These are phyloP conservation scores for Aradophagus sp. DNA, from an alignment of 1,140 invertebrate genomes.

Conservation along the genomic window DNA sequence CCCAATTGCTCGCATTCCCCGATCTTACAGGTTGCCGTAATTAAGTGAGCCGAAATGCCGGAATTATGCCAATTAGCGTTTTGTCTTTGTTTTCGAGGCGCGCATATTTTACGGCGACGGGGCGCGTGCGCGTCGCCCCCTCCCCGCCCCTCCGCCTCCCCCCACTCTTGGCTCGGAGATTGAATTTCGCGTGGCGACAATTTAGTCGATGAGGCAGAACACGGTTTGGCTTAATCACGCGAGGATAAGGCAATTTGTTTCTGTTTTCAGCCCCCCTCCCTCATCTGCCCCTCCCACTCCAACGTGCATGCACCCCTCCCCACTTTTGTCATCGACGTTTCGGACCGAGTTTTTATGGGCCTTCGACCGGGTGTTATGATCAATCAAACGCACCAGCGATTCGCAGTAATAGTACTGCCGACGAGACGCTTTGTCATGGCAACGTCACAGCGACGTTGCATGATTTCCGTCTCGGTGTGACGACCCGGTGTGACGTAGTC, in stretches of 20 bases:
- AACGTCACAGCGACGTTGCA: conserved; percentile 48
- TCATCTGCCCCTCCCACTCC: neutral
- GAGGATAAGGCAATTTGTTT: conserved; percentile 29
- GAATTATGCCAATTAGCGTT: conserved; percentile 56
- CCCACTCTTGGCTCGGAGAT: conserved; percentile 16
- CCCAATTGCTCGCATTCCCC: conserved; percentile 57
- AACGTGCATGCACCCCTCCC: neutral
- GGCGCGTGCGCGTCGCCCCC: conserved; percentile 17
- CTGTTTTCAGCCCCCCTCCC: conserved; percentile 2
- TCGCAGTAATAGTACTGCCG: conserved; percentile 20
- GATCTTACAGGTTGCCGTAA: conserved; percentile 59
- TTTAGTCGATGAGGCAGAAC: conserved; percentile 44
- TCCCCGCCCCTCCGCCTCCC: neutral
- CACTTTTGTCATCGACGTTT: neutral
- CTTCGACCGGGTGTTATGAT: no score
- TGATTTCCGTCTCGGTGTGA: conserved; percentile 43
- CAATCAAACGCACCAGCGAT: conserved; percentile 35
- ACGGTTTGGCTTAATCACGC: conserved; percentile 43
- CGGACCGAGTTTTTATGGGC: no score
- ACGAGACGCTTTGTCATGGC: conserved; percentile 42
- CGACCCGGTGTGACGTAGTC: conserved; percentile 39
- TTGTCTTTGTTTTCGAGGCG: conserved; percentile 50
- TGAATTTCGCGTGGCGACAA: conserved; percentile 48
- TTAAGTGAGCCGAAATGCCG: conserved; percentile 52
- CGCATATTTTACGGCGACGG: conserved; percentile 43